phyloP scores from a whole-genome alignment of 2,888 invertebrate species.

The Lacanobia wlatinum region DNA sequence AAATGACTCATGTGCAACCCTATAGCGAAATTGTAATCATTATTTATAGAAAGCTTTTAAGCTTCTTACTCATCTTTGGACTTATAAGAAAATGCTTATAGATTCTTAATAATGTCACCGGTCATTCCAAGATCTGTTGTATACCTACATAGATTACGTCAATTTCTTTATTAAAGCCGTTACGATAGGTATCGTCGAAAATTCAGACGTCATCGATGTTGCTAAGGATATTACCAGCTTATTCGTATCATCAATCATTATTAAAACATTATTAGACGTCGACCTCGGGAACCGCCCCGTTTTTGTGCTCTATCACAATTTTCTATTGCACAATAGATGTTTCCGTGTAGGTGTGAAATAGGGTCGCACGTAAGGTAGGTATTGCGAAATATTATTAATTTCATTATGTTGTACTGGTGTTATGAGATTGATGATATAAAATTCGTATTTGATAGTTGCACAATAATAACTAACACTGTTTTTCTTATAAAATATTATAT shows the following conservation, averaged over 20 bases:
- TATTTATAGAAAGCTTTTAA: constrained; percentile 6
- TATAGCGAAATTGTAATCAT: constrained; percentile 7
- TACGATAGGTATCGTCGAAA: constrained; percentile 53
- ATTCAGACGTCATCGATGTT: constrained; percentile 57
- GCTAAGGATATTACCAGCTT: constrained; percentile 55
- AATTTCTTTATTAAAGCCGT: constrained; percentile 45
- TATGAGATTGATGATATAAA: constrained; percentile 10
- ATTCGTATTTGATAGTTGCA: constrained; percentile 12
- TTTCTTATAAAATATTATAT: neutral
- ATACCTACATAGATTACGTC: constrained; percentile 39
- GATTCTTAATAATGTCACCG: constrained; percentile 5
- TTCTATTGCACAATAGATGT: constrained; percentile 60
- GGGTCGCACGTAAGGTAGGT: constrained; percentile 35
- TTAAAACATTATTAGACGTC: constrained; percentile 68
- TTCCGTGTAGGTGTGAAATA: constrained; percentile 62
- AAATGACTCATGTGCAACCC: constrained; percentile 40
- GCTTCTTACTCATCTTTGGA: neutral
- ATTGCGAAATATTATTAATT: constrained; percentile 52
- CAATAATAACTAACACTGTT: constrained; percentile 1
- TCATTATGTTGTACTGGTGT: constrained; percentile 23
- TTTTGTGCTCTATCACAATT: constrained; percentile 65
- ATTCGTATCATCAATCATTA: constrained; percentile 67
- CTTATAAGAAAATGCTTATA: neutral
- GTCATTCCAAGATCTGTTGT: constrained; percentile 28
- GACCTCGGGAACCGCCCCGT: constrained; percentile 66